A percentile compares a stretch with the other conserved stretches of the same genome.
phyloP scores from a whole-genome alignment of 2,888 invertebrate genomes.

The Orthosia incerta region DNA sequence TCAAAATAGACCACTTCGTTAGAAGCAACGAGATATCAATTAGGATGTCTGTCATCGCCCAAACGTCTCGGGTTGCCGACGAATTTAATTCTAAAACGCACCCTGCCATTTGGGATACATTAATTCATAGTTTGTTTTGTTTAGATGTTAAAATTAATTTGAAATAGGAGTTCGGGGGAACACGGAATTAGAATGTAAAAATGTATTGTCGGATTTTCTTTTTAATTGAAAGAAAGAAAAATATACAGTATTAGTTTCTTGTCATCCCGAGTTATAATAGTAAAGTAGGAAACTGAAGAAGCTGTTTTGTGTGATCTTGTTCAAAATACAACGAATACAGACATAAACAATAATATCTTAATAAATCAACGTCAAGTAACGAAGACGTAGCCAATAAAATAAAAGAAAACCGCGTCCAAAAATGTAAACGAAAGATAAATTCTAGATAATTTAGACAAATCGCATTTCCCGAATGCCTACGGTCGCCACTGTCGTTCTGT shows the following conservation, averaged over 20 bases:
- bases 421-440: conserved; percentile 46
- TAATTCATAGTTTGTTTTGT: conserved; percentile 73
- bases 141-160: conserved; percentile 70
- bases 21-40: conserved; percentile 86
- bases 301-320: conserved; percentile 30
- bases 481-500: conserved; percentile 52
- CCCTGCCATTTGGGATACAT: conserved; percentile 72
- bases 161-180: conserved; percentile 64
- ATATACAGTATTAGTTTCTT: conserved; percentile 42
- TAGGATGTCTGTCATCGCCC: conserved; percentile 83
- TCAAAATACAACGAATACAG: conserved; percentile 27
- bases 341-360: conserved; percentile 1
- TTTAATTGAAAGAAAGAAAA: conserved; percentile 47
- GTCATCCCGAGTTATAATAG: conserved; percentile 34
- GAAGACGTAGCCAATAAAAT: conserved; percentile 20
- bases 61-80: conserved; percentile 77
- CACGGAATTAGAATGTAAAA: conserved; percentile 52
- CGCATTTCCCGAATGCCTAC: conserved; percentile 56
- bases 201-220: conserved; percentile 30
- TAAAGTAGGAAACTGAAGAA: conserved; percentile 8
- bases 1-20: conserved; percentile 82
- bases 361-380: conserved; percentile 40
- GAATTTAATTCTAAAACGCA: conserved; percentile 74
- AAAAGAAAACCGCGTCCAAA: conserved; percentile 12
- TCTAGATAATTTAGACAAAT: conserved; percentile 54